Evolutionary conservation across 2,113 vertebrate genomes (phyloP).

Genomic region (Xiphorhynchus elegans): DNA sequence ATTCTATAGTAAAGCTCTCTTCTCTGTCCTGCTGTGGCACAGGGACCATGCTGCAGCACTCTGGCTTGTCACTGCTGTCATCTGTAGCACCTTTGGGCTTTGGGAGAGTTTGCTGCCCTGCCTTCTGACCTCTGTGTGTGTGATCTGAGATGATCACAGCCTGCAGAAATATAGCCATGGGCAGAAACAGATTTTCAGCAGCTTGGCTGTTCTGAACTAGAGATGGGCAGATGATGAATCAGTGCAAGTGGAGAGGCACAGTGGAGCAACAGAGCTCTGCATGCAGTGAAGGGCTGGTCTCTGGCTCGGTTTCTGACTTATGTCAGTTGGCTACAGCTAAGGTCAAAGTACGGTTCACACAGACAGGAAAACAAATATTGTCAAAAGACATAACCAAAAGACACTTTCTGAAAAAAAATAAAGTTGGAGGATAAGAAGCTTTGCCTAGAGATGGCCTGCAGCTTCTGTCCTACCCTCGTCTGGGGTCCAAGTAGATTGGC

Average conservation of each 20-base stretch:
- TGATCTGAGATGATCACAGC: constrained; percentile 45
- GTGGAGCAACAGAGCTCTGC: accelerated
- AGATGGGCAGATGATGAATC: not conserved
- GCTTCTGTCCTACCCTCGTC: not conserved
- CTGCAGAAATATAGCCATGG: constrained; percentile 14
- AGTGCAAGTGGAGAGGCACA: not conserved
- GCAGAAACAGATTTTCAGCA: not conserved
- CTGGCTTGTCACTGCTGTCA: not conserved
- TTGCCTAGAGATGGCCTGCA: not conserved
- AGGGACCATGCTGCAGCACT: not conserved
- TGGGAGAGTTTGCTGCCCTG: not conserved
- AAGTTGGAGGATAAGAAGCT: not conserved
- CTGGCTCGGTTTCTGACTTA: not conserved
- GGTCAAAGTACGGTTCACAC: not conserved
- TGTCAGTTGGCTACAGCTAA: not conserved
- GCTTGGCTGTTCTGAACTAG: not conserved
- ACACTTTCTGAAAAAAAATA: not conserved
- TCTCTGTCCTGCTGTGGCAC: not conserved
- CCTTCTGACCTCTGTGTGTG: not conserved
- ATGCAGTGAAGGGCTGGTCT: not conserved
- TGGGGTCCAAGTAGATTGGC: not conserved
- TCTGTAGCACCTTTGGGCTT: not conserved
- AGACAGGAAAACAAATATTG: not conserved
- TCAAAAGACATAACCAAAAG: not conserved
- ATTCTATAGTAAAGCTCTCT: not conserved